Conservation (phyloP, 1,140 invertebrate species). For the Lineus longissimus region DNA sequence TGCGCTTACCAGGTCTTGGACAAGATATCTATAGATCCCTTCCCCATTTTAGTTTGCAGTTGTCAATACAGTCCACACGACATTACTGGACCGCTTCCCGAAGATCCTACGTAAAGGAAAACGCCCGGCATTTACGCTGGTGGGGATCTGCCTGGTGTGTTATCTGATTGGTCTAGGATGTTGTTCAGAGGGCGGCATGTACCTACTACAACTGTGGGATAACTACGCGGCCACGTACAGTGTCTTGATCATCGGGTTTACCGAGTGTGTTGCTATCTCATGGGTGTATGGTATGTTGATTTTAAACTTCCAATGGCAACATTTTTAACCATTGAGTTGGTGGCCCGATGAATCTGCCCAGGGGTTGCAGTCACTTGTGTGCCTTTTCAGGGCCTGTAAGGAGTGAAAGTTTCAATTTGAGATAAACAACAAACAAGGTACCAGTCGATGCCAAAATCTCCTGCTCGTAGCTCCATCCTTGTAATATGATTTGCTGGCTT, state of each 20-base stretch:
- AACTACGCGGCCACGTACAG: constrained; percentile 84
- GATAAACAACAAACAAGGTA: too few relatives aligned
- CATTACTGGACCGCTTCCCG: constrained; percentile 67
- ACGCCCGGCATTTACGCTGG: constrained; percentile 59
- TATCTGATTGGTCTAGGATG: constrained; percentile 62
- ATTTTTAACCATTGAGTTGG: too few relatives aligned
- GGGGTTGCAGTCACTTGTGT: too few relatives aligned
- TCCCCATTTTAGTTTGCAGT: constrained; percentile 61
- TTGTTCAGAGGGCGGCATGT: constrained; percentile 66
- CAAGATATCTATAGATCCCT: too few relatives aligned
- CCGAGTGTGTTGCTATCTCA: constrained; percentile 68
- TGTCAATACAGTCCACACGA: constrained; percentile 58
- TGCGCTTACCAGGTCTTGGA: too few relatives aligned
- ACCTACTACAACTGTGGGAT: constrained; percentile 79
- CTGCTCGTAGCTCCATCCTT: too few relatives aligned
- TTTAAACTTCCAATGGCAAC: too few relatives aligned
- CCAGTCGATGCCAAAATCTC: too few relatives aligned
- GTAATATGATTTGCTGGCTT: too few relatives aligned
- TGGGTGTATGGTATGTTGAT: constrained; percentile 68
- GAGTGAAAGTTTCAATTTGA: too few relatives aligned
- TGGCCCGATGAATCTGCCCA: too few relatives aligned
- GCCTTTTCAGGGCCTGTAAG: too few relatives aligned
- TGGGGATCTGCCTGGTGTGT: constrained; percentile 59
- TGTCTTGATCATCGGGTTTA: constrained; percentile 62
- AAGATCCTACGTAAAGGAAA: constrained; percentile 48